Evolutionary conservation across 2,797 vertebrate species (phyloP).

Genomic region (Acomys russatus): DNA sequence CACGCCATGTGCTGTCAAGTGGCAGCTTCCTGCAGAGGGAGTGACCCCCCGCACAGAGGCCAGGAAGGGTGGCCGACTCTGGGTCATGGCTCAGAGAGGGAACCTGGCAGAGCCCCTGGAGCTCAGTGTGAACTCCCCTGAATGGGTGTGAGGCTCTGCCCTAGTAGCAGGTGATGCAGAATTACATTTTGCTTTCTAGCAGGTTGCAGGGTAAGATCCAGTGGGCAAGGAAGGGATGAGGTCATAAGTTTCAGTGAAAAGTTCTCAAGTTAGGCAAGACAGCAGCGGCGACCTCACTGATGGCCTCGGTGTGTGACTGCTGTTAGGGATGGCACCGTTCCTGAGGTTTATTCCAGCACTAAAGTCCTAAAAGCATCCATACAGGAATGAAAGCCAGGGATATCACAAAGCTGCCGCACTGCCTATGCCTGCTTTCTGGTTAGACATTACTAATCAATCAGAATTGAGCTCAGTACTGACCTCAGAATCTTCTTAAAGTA

Average conservation of each 20-base stretch:
- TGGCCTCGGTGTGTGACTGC: background rate
- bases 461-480: background rate
- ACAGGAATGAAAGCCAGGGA: background rate
- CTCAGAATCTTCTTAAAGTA: background rate
- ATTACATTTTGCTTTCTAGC: background rate
- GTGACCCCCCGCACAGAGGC: fast-evolving
- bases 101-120: background rate
- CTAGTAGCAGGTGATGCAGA: background rate
- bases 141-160: background rate
- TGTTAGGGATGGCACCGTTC: background rate
- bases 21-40: slow-evolving; percentile 50
- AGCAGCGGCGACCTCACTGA: fast-evolving
- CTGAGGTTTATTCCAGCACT: background rate
- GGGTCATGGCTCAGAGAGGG: background rate
- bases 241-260: fast-evolving
- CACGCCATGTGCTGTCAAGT: background rate
- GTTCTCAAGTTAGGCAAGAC: background rate
- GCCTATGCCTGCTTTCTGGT: background rate
- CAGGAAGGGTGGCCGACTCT: background rate
- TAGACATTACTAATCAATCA: background rate
- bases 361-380: background rate
- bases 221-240: background rate
- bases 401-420: fast-evolving
- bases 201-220: background rate
- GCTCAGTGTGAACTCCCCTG: too few species aligned